These are phyloP conservation scores for Elmis aenea DNA, from an alignment of 2,888 invertebrate genomes.

Conservation along the genomic window DNA sequence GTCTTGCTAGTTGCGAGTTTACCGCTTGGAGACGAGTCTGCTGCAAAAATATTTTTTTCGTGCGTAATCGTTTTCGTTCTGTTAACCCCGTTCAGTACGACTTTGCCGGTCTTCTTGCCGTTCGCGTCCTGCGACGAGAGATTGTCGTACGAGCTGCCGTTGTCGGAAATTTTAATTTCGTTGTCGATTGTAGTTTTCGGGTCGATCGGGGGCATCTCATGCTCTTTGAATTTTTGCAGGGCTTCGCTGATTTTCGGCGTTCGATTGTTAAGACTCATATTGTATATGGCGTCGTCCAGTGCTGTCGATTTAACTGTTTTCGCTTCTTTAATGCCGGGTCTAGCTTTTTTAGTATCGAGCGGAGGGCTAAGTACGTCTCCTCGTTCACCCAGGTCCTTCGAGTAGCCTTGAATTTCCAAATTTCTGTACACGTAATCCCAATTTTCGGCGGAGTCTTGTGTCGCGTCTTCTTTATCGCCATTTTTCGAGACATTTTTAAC, in stretches of 20 bases:
- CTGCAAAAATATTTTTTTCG: constrained; percentile 9
- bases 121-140: constrained; percentile 18
- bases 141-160: constrained; percentile 44
- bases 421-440: constrained; percentile 80
- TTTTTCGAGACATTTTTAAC: constrained; percentile 9
- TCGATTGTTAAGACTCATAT: constrained; percentile 48
- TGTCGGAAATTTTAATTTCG: constrained; percentile 40
- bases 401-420: constrained; percentile 68
- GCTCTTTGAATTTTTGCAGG: constrained; percentile 42
- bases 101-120: constrained; percentile 7
- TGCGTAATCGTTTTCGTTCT: neutral
- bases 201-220: constrained; percentile 42
- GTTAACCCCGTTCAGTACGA: constrained; percentile 2
- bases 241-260: constrained; percentile 54
- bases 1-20: constrained; percentile 27
- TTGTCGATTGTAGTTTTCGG: constrained; percentile 41
- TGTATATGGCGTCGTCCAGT: constrained; percentile 55
- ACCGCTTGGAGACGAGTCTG: constrained; percentile 10
- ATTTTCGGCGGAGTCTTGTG: constrained; percentile 61
- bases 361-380: constrained; percentile 59
- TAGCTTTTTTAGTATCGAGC: constrained; percentile 40
- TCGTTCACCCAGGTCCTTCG: constrained; percentile 59
- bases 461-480: constrained; percentile 53
- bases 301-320: constrained; percentile 53
- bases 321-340: constrained; percentile 44